These are phyloP conservation scores for Geotrypetes seraphini DNA, from an alignment of 2,797 vertebrate species.

Conservation along the genomic window DNA sequence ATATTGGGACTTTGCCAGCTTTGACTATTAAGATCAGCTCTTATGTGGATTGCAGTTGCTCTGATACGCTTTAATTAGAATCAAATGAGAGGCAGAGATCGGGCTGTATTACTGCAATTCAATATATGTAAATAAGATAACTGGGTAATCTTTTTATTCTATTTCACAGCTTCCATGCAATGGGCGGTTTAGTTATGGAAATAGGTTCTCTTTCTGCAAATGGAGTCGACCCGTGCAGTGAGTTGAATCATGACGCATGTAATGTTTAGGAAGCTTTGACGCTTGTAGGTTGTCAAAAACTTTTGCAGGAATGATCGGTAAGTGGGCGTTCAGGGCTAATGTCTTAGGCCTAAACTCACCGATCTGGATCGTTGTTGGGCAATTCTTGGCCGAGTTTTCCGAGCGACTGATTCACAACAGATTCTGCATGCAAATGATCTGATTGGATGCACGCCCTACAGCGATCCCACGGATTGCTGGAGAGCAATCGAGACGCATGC, in stretches of 20 bases:
- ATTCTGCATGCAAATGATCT: too few relatives aligned
- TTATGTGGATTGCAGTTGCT: slow-evolving; percentile 86
- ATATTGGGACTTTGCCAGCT: slow-evolving; percentile 95
- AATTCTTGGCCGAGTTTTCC: too few relatives aligned
- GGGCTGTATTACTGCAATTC: slow-evolving; percentile 78
- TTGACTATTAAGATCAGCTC: slow-evolving; percentile 88
- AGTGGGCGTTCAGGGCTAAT: too few relatives aligned
- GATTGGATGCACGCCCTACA: too few relatives aligned
- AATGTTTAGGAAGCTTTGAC: slow-evolving; percentile 49
- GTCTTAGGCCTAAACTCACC: too few relatives aligned
- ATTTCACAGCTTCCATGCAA: slow-evolving; percentile 67
- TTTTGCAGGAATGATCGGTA: slow-evolving; percentile 2
- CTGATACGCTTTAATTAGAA: slow-evolving; percentile 86
- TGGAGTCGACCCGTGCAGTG: slow-evolving; percentile 60
- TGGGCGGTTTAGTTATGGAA: slow-evolving; percentile 66
- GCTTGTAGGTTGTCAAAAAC: slow-evolving; percentile 33
- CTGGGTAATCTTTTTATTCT: slow-evolving; percentile 77
- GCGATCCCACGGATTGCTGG: too few relatives aligned
- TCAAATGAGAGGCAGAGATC: slow-evolving; percentile 82
- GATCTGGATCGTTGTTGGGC: too few relatives aligned
- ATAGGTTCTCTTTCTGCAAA: slow-evolving; percentile 72
- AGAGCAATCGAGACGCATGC: too few relatives aligned
- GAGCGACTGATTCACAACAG: too few relatives aligned
- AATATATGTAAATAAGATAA: slow-evolving; percentile 78
- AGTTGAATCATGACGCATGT: slow-evolving; percentile 59